phyloP scores from a whole-genome alignment of 2,888 invertebrate genomes.

The Aproaerema taeniolella region DNA sequence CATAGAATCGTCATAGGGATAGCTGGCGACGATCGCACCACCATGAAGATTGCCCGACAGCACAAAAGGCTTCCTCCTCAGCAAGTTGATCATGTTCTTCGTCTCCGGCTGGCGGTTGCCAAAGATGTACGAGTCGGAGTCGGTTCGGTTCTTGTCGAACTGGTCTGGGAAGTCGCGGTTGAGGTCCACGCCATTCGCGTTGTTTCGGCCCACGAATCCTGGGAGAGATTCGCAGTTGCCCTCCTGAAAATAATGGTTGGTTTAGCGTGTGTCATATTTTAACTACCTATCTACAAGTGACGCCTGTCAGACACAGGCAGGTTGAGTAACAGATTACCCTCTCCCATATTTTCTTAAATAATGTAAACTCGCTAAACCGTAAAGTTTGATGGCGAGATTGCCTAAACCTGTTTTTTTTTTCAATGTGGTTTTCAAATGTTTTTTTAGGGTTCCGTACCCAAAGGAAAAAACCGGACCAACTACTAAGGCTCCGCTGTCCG shows the following conservation, averaged over 20 bases:
- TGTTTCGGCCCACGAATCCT: constrained; percentile 85
- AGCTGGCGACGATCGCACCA: constrained; percentile 98
- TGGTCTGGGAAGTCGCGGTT: constrained; percentile 97
- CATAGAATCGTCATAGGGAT: constrained; percentile 95
- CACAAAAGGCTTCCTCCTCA: constrained; percentile 90
- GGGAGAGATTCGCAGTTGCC: constrained; percentile 85
- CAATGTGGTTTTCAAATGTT: too few relatives aligned
- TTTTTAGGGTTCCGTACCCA: too few relatives aligned
- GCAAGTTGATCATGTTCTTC: constrained; percentile 92
- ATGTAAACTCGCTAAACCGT: too few relatives aligned
- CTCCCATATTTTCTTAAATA: too few relatives aligned
- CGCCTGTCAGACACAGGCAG: too few relatives aligned
- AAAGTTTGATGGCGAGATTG: too few relatives aligned
- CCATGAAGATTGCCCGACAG: constrained; percentile 96
- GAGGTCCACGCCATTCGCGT: constrained; percentile 88
- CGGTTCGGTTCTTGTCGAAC: constrained; percentile 73
- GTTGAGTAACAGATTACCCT: too few relatives aligned
- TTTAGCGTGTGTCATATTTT: too few relatives aligned
- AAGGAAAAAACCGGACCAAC: too few relatives aligned
- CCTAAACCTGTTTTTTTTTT: too few relatives aligned
- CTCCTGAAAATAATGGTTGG: constrained; percentile 80
- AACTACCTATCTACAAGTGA: too few relatives aligned
- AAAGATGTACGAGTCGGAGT: constrained; percentile 66
- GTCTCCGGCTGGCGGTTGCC: constrained; percentile 90
- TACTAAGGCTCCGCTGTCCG: too few relatives aligned